These are phyloP conservation scores for Charanyca ferruginea DNA, from an alignment of 2,888 invertebrate genomes.

Conservation along the genomic window DNA sequence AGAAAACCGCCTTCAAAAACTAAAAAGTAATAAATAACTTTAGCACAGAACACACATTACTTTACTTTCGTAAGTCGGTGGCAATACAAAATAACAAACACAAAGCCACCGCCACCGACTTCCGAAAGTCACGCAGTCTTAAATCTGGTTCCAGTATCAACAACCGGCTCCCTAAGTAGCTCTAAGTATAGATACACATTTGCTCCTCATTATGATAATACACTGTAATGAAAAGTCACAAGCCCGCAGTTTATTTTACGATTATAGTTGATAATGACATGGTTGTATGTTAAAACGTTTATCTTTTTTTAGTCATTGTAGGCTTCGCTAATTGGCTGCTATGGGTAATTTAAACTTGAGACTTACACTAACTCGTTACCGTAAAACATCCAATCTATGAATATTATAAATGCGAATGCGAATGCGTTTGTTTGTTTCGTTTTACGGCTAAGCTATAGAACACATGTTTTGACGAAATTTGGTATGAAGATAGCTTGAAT, in stretches of 20 bases:
- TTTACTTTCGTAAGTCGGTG: no score
- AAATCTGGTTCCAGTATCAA: conserved; percentile 14
- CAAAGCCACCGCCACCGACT: no score
- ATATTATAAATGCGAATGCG: no score
- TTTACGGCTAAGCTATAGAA: no score
- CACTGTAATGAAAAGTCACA: conserved; percentile 40
- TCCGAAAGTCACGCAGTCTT: neutral
- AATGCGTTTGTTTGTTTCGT: no score
- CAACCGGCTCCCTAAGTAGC: conserved; percentile 11
- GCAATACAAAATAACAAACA: no score
- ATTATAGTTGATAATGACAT: conserved; percentile 58
- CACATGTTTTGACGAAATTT: no score
- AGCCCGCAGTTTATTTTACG: conserved; percentile 50
- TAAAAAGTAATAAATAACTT: no score
- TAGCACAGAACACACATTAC: no score
- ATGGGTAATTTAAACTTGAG: conserved; percentile 37
- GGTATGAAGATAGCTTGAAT: no score
- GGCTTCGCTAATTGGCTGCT: conserved; percentile 43
- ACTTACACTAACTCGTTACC: conserved; percentile 39
- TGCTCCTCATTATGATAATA: conserved; percentile 40
- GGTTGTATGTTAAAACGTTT: conserved; percentile 36
- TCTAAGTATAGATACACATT: conserved; percentile 36
- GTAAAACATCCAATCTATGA: conserved; percentile 37
- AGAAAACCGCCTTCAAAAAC: no score
- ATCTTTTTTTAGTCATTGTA: conserved; percentile 25